Conservation (phyloP, 2,888 invertebrate genomes). For the Orchesella flavescens region DNA sequence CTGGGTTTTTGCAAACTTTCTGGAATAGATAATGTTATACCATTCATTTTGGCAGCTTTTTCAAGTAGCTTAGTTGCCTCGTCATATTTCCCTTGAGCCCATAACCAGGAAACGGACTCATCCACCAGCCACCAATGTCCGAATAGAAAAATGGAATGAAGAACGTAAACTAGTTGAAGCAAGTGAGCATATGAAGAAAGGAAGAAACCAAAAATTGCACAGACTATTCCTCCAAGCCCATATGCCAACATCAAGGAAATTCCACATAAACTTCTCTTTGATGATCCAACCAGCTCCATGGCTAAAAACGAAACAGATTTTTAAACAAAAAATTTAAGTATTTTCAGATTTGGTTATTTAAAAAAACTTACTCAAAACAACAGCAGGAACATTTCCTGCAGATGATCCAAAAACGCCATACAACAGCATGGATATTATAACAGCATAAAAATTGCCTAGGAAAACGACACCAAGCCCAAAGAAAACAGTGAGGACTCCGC, state of each 20-base stretch:
- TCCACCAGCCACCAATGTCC: conserved; percentile 87
- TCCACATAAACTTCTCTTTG: conserved; percentile 65
- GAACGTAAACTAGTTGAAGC: conserved; percentile 85
- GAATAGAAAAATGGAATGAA: conserved; percentile 83
- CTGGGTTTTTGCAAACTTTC: too few species aligned
- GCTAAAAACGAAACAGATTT: too few species aligned
- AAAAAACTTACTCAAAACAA: conserved; percentile 79
- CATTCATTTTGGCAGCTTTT: conserved; percentile 59
- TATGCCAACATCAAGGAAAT: conserved; percentile 20
- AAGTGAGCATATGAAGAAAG: conserved; percentile 75
- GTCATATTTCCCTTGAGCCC: conserved; percentile 84
- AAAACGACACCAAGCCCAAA: conserved; percentile 36
- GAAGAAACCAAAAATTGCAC: conserved; percentile 75
- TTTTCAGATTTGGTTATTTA: too few species aligned
- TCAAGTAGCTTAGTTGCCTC: conserved; percentile 78
- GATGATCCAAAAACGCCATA: conserved; percentile 46
- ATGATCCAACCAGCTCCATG: conserved; percentile 47
- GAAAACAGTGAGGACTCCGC: conserved; percentile 30
- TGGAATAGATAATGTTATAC: not conserved
- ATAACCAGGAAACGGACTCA: conserved; percentile 92
- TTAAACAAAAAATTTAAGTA: too few species aligned
- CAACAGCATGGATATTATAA: conserved; percentile 16
- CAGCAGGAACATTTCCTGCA: conserved; percentile 45
- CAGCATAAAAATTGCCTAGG: conserved; percentile 21
- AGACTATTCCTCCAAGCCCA: conserved; percentile 33